Base-by-base conservation (phyloP, 1,140 invertebrate genomes). In the Paracyclopina nana region DNA sequence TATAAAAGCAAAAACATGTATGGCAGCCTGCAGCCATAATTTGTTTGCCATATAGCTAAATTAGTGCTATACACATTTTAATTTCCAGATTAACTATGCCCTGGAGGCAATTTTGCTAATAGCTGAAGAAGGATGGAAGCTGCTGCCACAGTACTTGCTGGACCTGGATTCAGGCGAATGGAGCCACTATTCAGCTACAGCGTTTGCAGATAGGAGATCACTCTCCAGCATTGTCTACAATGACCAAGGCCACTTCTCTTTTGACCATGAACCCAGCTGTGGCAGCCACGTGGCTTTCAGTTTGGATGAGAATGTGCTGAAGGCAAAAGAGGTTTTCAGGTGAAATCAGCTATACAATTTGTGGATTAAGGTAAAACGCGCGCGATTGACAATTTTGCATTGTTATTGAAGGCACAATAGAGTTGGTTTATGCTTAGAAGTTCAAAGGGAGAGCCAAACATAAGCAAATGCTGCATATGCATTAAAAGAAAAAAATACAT, bases 131-230 rank as follows among this genome's bases (percentile, higher is more conserved):
- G 83, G 80, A 0, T 90, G 84, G 81, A 84, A 83, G 59, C 70
- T 91, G 26, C 61, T 94, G 31, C 85, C 85, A 0, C 80, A 86
- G 59, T 91, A 91, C 60, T 71, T 75, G 6, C 70, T 85, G 9
- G 84, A 88, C 62, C 72, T 79, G 4, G 77, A 87, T 61, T 90
- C 82, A 6, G 85, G 80, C 1, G 83, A 88, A 66, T 92, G 84
- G 82, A 72, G 78, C 52, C 84, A 90, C 61, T 76, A 79, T 59
- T 75, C 79, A 1, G 80, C 82, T 60, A 71, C 76, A 34, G 74
- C 69, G 54, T 56, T 50, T 42, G 48, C 50, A 20, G 81, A 87
- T 53, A 71, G 80, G 27, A 83, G 80, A 61, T 86, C 81, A 71
- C 65, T 91, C 6, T 75, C 77, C 38, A 73, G 76, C n/a, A 74